These are phyloP conservation scores for Pachyramphus minor DNA, from an alignment of 2,113 vertebrate genomes.

Conservation along the genomic window DNA sequence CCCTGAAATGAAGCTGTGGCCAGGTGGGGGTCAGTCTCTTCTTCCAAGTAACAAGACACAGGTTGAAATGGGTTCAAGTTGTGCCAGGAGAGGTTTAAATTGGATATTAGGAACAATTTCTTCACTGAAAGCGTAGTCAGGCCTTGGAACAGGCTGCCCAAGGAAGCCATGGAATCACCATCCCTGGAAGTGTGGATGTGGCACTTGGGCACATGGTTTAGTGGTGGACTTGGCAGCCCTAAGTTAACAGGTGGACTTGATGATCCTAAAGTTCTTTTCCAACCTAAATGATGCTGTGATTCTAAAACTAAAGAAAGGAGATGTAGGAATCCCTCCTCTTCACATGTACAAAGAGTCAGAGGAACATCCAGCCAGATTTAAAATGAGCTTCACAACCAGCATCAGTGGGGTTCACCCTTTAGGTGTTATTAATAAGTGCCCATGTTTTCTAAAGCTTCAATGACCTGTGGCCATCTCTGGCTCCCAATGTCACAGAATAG, in stretches of 20 bases:
- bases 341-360: fast-evolving
- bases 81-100: neutral
- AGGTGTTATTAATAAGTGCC: neutral
- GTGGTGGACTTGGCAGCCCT: neutral
- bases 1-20: neutral
- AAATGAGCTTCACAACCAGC: neutral
- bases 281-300: neutral
- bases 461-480: neutral
- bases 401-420: neutral
- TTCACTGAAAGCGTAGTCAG: neutral
- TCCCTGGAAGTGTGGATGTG: neutral
- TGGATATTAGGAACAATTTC: neutral
- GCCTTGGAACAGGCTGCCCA: neutral
- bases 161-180: neutral
- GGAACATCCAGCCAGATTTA: neutral
- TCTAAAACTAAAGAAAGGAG: neutral
- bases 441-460: neutral
- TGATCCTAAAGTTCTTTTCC: neutral
- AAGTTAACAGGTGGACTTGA: neutral
- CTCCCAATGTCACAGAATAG: fast-evolving
- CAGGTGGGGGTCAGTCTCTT: fast-evolving
- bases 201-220: neutral
- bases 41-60: neutral
- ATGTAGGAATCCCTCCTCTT: neutral
- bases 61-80: neutral